A percentile compares a stretch with the other conserved stretches of the same genome.
These are phyloP conservation scores for Portevinia maculata DNA, from an alignment of 2,888 invertebrate species.

Conservation along the genomic window DNA sequence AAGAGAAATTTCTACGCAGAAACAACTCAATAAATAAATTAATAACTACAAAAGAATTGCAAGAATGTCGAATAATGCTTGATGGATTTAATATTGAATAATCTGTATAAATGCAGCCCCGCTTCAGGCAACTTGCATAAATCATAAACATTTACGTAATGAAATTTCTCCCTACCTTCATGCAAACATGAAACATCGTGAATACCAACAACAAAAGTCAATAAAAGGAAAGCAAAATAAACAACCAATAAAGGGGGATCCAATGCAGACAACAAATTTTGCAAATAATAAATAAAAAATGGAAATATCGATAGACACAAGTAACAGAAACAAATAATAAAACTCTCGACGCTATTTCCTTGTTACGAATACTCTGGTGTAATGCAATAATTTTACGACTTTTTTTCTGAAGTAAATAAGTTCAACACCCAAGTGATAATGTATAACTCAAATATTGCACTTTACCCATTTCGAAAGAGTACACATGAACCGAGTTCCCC, in stretches of 20 bases:
- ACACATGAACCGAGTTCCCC: background rate
- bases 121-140: slow-evolving; percentile 37
- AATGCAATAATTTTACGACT: slow-evolving; percentile 40
- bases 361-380: slow-evolving; percentile 56
- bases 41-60: background rate
- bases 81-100: slow-evolving; percentile 10
- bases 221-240: slow-evolving; percentile 28
- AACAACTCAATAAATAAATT: background rate
- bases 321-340: slow-evolving; percentile 48
- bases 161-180: slow-evolving; percentile 16
- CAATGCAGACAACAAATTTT: slow-evolving; percentile 21
- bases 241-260: slow-evolving; percentile 4
- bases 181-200: background rate
- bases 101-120: slow-evolving; percentile 19
- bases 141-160: slow-evolving; percentile 37
- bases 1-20: background rate
- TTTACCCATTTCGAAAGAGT: background rate
- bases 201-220: slow-evolving; percentile 5
- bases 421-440: slow-evolving; percentile 51
- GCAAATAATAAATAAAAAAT: slow-evolving; percentile 20
- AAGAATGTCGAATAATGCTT: background rate
- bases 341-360: slow-evolving; percentile 58
- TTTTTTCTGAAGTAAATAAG: slow-evolving; percentile 33
- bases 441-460: slow-evolving; percentile 50
- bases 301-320: slow-evolving; percentile 9